These are phyloP conservation scores for Aplidium turbinatum DNA, from an alignment of 23 tunicate species.

Conservation along the genomic window DNA sequence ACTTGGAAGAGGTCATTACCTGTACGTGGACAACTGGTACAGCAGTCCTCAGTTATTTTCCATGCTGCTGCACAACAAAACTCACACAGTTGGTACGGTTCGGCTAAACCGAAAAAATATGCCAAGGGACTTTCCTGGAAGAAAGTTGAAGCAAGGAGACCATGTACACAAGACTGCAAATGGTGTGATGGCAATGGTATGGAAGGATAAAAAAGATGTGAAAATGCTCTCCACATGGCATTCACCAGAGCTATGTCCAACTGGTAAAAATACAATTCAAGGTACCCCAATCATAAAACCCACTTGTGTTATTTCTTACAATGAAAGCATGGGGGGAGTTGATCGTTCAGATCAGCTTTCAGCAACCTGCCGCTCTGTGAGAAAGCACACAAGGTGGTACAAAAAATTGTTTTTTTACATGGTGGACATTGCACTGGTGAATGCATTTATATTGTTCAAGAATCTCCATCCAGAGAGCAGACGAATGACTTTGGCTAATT, in stretches of 20 bases:
- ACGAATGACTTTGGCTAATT: background rate
- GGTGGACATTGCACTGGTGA: background rate
- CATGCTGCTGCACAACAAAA: background rate
- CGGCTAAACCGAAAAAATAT: background rate
- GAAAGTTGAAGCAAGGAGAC: background rate
- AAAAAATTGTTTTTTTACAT: background rate
- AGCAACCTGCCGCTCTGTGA: constrained; percentile 12
- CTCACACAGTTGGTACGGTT: background rate
- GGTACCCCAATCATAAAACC: background rate
- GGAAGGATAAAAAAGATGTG: background rate
- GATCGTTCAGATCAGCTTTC: constrained; percentile 10
- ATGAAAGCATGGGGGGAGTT: background rate
- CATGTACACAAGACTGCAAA: background rate
- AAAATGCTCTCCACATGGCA: constrained; percentile 3
- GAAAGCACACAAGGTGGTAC: background rate
- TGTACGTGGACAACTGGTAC: constrained; percentile 10
- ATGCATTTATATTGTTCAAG: constrained; percentile 3
- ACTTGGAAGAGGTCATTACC: background rate
- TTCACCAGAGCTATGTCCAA: too few species aligned
- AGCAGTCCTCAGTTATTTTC: constrained; percentile 2
- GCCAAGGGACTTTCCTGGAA: background rate
- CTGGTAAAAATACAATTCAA: background rate
- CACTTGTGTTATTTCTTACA: constrained; percentile 2
- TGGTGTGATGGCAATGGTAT: background rate
- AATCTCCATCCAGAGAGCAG: background rate